Conservation (phyloP, 2,113 vertebrate species). For the Corydoras maculifer region DNA sequence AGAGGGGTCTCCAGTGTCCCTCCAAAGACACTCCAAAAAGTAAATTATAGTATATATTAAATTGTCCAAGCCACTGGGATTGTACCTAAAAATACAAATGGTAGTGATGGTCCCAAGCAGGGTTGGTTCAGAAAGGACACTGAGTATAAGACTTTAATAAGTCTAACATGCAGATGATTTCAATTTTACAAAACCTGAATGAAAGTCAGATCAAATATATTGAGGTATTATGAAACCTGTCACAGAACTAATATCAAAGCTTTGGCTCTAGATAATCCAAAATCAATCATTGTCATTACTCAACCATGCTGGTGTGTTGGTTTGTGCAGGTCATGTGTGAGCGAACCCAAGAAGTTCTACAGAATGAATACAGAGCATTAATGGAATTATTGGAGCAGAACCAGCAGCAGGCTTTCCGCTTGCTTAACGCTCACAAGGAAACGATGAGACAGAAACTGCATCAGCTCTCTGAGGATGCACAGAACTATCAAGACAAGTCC, state of each 20-base stretch:
- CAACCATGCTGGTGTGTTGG: not conserved
- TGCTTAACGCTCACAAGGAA: constrained; percentile 22
- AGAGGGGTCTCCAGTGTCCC: too few species aligned
- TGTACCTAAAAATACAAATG: too few species aligned
- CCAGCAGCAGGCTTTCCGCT: constrained; percentile 10
- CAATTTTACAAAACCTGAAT: too few species aligned
- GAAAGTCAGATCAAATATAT: too few species aligned
- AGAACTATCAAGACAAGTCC: not conserved
- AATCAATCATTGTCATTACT: not conserved
- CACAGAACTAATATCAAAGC: too few species aligned
- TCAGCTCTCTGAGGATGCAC: not conserved
- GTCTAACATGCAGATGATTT: too few species aligned
- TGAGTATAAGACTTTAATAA: not conserved
- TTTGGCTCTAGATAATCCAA: too few species aligned
- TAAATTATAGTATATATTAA: too few species aligned
- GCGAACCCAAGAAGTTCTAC: not conserved
- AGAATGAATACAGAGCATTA: constrained; percentile 1
- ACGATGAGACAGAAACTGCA: not conserved
- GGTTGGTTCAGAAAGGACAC: not conserved
- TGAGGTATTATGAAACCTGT: too few species aligned
- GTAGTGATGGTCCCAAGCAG: too few species aligned
- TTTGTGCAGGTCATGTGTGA: constrained; percentile 3
- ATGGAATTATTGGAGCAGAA: constrained; percentile 8
- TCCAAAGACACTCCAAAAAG: too few species aligned
- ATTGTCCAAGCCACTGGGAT: too few species aligned